A percentile compares a stretch with the other conserved stretches of the same genome.
These are phyloP conservation scores for Apocheima hispidaria DNA, from an alignment of 2,888 invertebrate species.

Conservation along the genomic window DNA sequence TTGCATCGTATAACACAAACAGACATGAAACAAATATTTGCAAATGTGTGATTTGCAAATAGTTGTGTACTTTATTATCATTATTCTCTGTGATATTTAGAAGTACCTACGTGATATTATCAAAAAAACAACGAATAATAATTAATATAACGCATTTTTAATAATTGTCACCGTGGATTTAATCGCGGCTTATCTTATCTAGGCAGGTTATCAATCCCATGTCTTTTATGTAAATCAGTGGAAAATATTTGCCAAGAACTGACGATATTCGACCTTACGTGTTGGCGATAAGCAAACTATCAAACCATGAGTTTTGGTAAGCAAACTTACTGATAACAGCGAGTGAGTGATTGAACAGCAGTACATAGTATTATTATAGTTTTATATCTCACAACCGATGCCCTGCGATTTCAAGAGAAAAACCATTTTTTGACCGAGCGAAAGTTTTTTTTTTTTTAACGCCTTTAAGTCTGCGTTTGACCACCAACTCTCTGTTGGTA, in stretches of 20 bases:
- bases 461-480: neutral
- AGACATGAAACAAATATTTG: neutral
- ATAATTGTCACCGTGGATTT: slow-evolving; percentile 9
- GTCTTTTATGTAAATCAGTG: slow-evolving; percentile 9
- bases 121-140: too few relatives aligned
- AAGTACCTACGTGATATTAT: too few relatives aligned
- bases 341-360: neutral
- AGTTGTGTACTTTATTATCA: too few relatives aligned
- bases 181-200: slow-evolving; percentile 15
- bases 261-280: slow-evolving; percentile 15
- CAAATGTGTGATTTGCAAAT: too few relatives aligned
- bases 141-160: neutral
- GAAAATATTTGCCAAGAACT: slow-evolving; percentile 23
- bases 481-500: too few relatives aligned
- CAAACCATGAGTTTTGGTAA: slow-evolving; percentile 17
- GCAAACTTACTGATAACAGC: neutral
- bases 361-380: neutral
- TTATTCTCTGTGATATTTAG: too few relatives aligned
- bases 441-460: too few relatives aligned
- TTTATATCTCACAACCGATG: neutral
- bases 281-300: slow-evolving; percentile 19
- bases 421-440: too few relatives aligned
- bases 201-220: slow-evolving; percentile 18
- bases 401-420: too few relatives aligned
- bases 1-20: neutral